Conservation (phyloP, 2,113 vertebrate species). For the Ahaetulla prasina region DNA sequence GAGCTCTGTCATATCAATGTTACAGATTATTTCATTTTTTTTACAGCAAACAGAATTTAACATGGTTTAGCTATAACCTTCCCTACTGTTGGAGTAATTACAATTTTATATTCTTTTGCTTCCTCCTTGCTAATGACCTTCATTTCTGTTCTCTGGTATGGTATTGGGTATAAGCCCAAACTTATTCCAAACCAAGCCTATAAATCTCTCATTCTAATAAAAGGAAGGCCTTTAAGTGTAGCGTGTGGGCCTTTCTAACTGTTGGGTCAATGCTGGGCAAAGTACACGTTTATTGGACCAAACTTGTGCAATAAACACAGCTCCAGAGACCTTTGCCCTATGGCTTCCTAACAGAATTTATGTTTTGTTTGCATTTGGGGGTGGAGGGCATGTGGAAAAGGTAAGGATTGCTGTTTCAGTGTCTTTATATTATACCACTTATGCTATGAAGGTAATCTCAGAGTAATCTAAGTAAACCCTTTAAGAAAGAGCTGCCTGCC, state of each 20-base stretch:
- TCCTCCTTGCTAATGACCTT: conserved; percentile 26
- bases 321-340: conserved; percentile 62
- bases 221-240: conserved; percentile 30
- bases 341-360: conserved; percentile 54
- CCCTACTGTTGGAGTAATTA: not conserved
- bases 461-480: not conserved
- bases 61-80: not conserved
- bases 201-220: conserved; percentile 51
- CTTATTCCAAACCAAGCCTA: conserved; percentile 38
- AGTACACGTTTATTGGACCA: conserved; percentile 64
- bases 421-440: conserved; percentile 36
- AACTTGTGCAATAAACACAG: conserved; percentile 61
- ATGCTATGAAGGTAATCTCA: conserved; percentile 3
- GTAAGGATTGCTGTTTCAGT: conserved; percentile 33
- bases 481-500: conserved; percentile 20
- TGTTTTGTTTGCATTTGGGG: conserved; percentile 61
- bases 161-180: conserved; percentile 16
- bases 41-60: not conserved
- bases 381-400: conserved; percentile 46
- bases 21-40: conserved; percentile 13
- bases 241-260: conserved; percentile 36
- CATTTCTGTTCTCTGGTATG: conserved; percentile 38
- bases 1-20: conserved; percentile 25
- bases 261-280: conserved; percentile 57
- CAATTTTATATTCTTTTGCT: conserved; percentile 1